Percentiles rank a stretch among this genome's conserved stretches.
Evolutionary conservation across 2,888 invertebrate genomes (phyloP).

Genomic region (Limnephilus lunatus): DNA sequence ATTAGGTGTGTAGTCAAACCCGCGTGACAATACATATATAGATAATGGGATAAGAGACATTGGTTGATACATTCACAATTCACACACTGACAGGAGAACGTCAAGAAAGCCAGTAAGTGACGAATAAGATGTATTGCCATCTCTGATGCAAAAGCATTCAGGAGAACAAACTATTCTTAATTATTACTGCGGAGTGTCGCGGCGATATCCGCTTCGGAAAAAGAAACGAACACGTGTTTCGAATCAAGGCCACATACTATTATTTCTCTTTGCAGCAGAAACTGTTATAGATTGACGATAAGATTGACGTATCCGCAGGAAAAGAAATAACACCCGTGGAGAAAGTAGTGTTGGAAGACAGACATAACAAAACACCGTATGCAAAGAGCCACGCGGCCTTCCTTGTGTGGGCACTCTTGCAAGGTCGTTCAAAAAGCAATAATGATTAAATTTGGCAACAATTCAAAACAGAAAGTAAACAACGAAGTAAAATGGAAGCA

Average conservation of each 20-base stretch:
- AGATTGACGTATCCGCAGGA: background rate
- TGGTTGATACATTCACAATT: background rate
- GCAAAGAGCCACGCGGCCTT: background rate
- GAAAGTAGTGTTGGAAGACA: constrained; percentile 24
- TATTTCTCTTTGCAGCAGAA: constrained; percentile 40
- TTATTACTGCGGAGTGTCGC: background rate
- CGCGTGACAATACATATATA: background rate
- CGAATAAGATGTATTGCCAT: background rate
- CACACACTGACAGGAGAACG: background rate
- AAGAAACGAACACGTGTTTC: constrained; percentile 8
- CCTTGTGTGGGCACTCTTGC: background rate
- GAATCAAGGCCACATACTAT: constrained; percentile 28
- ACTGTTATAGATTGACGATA: constrained; percentile 16
- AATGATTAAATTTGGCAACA: background rate
- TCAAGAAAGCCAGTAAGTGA: background rate
- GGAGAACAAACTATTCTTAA: background rate
- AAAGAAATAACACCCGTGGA: background rate
- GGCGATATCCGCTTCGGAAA: constrained; percentile 1
- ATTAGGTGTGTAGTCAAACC: background rate
- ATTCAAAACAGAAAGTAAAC: background rate
- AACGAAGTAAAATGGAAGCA: background rate
- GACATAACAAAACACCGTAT: constrained; percentile 11
- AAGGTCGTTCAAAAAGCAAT: constrained; percentile 3
- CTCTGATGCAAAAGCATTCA: background rate
- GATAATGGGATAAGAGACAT: background rate